Conservation (phyloP, 1,140 invertebrate genomes). For the Caerostris darwini region DNA sequence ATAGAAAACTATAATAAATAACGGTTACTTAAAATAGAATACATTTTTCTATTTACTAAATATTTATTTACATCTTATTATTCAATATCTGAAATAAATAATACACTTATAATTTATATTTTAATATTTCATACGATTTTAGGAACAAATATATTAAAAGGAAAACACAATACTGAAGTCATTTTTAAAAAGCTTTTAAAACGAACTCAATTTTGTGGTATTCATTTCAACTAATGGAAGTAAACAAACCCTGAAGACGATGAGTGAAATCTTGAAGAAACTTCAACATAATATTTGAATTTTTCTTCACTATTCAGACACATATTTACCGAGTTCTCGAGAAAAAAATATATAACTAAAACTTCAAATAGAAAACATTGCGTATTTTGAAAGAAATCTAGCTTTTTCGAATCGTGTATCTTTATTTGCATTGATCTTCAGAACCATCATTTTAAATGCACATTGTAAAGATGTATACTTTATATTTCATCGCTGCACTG, state of each 20-base stretch:
- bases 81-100: no score
- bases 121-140: no score
- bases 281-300: background rate
- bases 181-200: background rate
- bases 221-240: background rate
- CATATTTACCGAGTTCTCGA: background rate
- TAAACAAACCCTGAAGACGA: background rate
- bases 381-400: background rate
- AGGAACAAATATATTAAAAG: no score
- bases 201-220: background rate
- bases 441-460: background rate
- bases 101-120: no score
- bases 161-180: no score
- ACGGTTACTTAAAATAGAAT: no score
- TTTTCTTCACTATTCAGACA: background rate
- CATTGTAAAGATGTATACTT: no score
- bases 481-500: no score
- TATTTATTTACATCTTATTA: no score
- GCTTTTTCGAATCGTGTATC: background rate
- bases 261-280: background rate
- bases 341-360: background rate
- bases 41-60: no score
- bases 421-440: slow-evolving; percentile 4
- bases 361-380: background rate
- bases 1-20: no score